These are phyloP conservation scores for Cephalopholis sonnerati DNA, from an alignment of 2,113 vertebrate genomes.

Conservation along the genomic window DNA sequence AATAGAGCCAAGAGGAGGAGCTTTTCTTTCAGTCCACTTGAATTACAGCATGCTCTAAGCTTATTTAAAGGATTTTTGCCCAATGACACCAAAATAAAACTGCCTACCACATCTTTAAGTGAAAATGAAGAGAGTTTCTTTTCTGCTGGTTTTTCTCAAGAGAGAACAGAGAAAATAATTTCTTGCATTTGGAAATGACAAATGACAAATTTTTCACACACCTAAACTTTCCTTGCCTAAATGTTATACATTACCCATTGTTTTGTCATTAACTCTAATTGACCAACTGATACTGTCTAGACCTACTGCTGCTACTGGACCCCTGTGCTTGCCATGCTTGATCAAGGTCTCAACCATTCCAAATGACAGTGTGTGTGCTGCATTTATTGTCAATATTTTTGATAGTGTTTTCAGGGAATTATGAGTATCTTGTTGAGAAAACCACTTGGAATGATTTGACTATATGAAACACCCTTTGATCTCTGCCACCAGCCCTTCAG, in stretches of 20 bases:
- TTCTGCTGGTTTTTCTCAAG: background rate
- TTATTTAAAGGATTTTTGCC: no score
- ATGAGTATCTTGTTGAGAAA: slow-evolving; percentile 16
- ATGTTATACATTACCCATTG: background rate
- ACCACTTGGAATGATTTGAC: slow-evolving; percentile 30
- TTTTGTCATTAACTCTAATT: background rate
- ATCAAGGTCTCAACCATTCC: no score
- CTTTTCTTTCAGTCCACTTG: no score
- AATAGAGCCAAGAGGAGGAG: no score
- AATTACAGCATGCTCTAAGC: no score
- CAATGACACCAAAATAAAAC: no score
- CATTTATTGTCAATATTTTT: background rate
- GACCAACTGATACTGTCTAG: no score
- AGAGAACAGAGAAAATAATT: background rate
- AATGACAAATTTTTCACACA: no score
- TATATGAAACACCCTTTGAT: slow-evolving; percentile 10
- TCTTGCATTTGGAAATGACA: background rate
- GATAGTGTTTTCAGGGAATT: background rate
- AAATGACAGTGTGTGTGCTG: background rate
- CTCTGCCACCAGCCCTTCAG: background rate
- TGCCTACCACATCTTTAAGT: no score
- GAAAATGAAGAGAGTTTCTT: background rate
- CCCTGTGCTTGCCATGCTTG: background rate
- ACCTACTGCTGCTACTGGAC: background rate
- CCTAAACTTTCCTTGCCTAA: no score